Evolutionary conservation across 1,140 invertebrate genomes (phyloP).

Genomic region (Cydia fagiglandana): DNA sequence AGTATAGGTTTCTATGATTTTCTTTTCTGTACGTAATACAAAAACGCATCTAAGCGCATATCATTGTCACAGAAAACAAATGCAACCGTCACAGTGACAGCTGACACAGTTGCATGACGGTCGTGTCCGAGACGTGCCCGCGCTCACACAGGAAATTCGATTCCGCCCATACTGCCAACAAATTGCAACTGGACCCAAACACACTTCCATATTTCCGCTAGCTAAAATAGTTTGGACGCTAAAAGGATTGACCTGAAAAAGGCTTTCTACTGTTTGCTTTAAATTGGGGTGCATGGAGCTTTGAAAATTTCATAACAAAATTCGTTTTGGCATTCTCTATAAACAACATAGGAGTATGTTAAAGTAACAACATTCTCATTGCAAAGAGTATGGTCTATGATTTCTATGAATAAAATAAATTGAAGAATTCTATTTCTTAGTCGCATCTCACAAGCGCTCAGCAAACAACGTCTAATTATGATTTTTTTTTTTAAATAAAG

Average conservation of each 20-base stretch:
- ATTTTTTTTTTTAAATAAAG: too few relatives aligned
- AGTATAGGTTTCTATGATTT: background rate
- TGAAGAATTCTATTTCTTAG: too few relatives aligned
- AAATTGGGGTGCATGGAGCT: background rate
- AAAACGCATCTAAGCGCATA: background rate
- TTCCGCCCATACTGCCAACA: slow-evolving; percentile 14
- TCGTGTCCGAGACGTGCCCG: background rate
- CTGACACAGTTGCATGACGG: background rate
- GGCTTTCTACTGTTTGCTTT: background rate
- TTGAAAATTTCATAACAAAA: background rate
- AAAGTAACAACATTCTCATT: background rate
- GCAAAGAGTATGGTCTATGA: background rate
- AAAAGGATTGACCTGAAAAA: background rate
- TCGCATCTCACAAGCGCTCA: too few relatives aligned
- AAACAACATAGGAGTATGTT: background rate
- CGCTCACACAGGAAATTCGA: slow-evolving; percentile 14
- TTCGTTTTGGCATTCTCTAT: background rate
- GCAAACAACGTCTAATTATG: too few relatives aligned
- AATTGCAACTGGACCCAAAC: slow-evolving; percentile 29
- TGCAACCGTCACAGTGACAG: background rate
- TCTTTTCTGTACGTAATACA: too few relatives aligned
- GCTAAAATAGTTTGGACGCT: background rate
- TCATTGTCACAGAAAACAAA: background rate
- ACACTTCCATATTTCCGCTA: slow-evolving; percentile 15
- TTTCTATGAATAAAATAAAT: too few relatives aligned